phyloP scores from a whole-genome alignment of 1,140 invertebrate genomes.

The Ooceraea biroi region DNA sequence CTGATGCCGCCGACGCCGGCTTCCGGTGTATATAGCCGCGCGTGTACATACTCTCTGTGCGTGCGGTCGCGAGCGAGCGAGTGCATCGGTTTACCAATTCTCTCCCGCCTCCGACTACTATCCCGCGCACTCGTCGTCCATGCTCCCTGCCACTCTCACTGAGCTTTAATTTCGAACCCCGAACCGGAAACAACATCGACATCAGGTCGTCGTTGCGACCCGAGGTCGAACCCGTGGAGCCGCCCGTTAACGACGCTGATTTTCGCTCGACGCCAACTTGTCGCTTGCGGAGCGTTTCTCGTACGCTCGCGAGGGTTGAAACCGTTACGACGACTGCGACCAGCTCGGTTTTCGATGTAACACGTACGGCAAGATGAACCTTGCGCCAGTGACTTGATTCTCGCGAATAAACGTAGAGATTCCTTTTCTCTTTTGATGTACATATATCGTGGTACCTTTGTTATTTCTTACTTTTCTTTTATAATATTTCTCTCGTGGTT shows the following conservation, averaged over 20 bases:
- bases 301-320: conserved; percentile 19
- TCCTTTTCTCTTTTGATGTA: too few relatives aligned
- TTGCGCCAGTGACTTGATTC: too few relatives aligned
- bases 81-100: conserved; percentile 22
- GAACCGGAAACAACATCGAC: conserved; percentile 63
- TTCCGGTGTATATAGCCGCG: conserved; percentile 40
- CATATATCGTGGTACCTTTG: too few relatives aligned
- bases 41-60: conserved; percentile 6
- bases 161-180: conserved; percentile 62
- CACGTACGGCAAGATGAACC: conserved; percentile 66
- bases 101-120: conserved; percentile 9
- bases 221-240: conserved; percentile 34
- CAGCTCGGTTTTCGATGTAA: too few relatives aligned
- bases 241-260: conserved; percentile 45
- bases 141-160: conserved; percentile 18
- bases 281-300: conserved; percentile 28
- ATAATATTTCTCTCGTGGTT: too few relatives aligned
- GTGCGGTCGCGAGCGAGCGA: conserved; percentile 9
- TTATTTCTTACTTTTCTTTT: too few relatives aligned
- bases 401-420: too few relatives aligned
- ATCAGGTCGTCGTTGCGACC: conserved; percentile 41
- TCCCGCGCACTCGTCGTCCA: background rate
- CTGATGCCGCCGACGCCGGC: conserved; percentile 56
- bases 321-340: too few relatives aligned
- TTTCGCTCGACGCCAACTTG: conserved; percentile 36